phyloP scores from a whole-genome alignment of 2,113 vertebrate species.

The Lepus europaeus region DNA sequence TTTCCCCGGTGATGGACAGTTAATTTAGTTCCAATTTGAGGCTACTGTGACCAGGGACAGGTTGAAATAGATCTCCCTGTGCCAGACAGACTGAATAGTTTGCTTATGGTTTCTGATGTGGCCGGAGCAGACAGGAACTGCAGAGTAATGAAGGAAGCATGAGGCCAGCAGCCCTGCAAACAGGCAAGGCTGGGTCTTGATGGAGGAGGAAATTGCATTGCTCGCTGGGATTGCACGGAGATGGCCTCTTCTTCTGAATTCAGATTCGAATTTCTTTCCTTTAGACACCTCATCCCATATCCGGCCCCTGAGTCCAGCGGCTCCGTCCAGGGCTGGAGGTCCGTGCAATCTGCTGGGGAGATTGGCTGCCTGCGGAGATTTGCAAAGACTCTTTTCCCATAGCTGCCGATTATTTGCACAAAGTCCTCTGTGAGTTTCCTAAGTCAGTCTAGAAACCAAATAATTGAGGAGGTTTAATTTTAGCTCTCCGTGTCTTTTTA shows the following conservation, averaged over 20 bases:
- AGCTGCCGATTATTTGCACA: conserved; percentile 6
- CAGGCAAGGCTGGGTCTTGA: not conserved
- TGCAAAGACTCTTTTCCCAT: not conserved
- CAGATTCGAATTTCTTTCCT: not conserved
- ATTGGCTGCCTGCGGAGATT: not conserved
- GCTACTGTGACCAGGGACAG: not conserved
- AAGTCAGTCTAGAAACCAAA: conserved; percentile 58
- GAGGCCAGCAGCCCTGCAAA: not conserved
- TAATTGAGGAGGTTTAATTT: conserved; percentile 75
- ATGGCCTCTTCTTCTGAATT: not conserved
- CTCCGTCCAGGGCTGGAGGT: not conserved
- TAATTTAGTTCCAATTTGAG: not conserved
- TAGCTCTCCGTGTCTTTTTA: conserved; percentile 67
- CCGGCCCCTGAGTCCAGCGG: not conserved
- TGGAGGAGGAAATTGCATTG: not conserved
- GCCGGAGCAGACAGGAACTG: not conserved
- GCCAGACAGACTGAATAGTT: not conserved
- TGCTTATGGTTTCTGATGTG: not conserved
- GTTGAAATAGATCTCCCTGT: not conserved
- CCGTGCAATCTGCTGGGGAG: not conserved
- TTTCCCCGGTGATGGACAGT: not conserved
- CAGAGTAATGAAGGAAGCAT: not conserved
- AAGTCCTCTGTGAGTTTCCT: conserved; percentile 53
- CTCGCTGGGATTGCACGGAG: fast-evolving
- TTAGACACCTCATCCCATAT: not conserved